Conservation (phyloP, 2,888 invertebrate genomes). For the Archaeoteleia sp. region DNA sequence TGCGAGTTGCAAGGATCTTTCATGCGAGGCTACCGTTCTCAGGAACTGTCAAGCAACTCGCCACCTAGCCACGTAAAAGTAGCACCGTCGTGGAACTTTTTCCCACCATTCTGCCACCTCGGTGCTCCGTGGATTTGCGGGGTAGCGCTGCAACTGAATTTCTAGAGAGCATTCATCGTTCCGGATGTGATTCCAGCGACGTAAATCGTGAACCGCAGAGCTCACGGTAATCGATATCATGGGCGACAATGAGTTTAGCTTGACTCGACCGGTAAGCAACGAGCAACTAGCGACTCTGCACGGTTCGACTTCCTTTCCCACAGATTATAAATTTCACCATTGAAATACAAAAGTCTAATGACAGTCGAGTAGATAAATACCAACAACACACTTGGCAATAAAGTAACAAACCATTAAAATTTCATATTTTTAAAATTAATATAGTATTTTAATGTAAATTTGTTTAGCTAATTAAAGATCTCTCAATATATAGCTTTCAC, state of each 20-base stretch:
- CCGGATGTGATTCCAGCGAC: conserved; percentile 57
- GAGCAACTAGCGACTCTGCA: conserved; percentile 45
- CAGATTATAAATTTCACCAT: conserved; percentile 33
- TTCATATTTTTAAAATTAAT: too few species aligned
- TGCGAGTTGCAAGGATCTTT: conserved; percentile 7
- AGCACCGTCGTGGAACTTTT: not conserved
- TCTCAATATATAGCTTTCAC: too few species aligned
- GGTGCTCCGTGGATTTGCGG: conserved; percentile 28
- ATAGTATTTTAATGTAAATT: too few species aligned
- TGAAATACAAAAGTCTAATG: conserved; percentile 27
- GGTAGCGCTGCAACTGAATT: conserved; percentile 16
- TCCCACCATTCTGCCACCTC: not conserved
- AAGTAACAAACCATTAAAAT: too few species aligned
- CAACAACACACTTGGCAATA: too few species aligned
- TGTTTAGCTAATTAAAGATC: too few species aligned
- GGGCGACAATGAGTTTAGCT: conserved; percentile 42
- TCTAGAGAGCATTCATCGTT: conserved; percentile 57
- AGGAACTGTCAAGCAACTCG: conserved; percentile 14
- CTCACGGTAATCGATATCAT: conserved; percentile 37
- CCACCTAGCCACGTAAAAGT: conserved; percentile 18
- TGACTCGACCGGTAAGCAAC: conserved; percentile 19
- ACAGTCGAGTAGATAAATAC: too few species aligned
- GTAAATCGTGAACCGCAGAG: conserved; percentile 61
- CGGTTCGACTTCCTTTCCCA: conserved; percentile 55
- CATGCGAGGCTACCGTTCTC: not conserved